A percentile compares a stretch with the other conserved stretches of the same genome.
Evolutionary conservation across 1,140 invertebrate species (phyloP).

Genomic region (Lucilia cuprina): DNA sequence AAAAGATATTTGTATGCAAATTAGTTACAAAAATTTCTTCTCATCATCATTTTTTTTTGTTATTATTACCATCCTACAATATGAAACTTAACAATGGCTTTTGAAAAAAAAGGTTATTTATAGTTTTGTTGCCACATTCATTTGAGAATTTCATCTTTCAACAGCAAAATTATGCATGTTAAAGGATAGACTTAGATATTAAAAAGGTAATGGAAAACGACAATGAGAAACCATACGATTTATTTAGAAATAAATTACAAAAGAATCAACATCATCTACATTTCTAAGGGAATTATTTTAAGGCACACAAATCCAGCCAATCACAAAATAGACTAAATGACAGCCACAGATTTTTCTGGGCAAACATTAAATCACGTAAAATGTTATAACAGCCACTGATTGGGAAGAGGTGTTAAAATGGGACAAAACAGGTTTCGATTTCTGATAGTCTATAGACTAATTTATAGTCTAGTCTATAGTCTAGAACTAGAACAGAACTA

Average conservation of each 20-base stretch:
- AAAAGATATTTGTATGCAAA: conserved; percentile 35
- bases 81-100: not conserved
- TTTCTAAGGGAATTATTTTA: no score
- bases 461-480: no score
- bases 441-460: no score
- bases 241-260: not conserved
- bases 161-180: not conserved
- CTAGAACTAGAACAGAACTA: no score
- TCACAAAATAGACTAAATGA: no score
- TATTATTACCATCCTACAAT: not conserved
- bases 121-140: not conserved
- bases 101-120: conserved; percentile 1
- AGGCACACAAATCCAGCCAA: no score
- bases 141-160: not conserved
- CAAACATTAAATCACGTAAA: no score
- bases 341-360: no score
- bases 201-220: not conserved
- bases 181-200: not conserved
- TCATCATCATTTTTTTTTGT: not conserved
- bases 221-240: not conserved
- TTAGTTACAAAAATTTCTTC: conserved; percentile 5
- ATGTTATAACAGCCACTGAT: no score
- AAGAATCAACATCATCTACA: not conserved
- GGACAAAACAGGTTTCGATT: no score
- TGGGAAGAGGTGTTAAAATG: no score